Evolutionary conservation across 2,888 invertebrate species (phyloP), one percentile per base, ranked within the genome.

Genomic region (Ypsolopha sequella): DNA sequence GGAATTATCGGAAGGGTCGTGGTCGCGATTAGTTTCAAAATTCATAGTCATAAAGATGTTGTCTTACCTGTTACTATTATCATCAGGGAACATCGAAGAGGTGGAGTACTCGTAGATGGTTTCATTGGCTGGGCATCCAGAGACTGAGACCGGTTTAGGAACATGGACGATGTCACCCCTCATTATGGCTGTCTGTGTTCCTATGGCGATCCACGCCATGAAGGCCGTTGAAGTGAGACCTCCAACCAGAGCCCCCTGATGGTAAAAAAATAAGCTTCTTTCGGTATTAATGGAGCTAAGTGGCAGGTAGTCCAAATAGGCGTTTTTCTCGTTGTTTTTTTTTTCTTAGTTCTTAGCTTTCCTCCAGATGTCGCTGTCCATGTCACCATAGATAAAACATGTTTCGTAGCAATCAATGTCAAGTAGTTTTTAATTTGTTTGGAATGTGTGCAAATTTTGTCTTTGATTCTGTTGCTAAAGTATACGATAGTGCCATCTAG

Each of bases 191-290:
- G 91, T 85, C 65, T 92, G 92, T 0, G 92, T 91, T 7, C 91
- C 91, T 2, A 92, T 70, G 0, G 92, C 92, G 49, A 92, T 91
- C 91, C 91, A 92, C 0, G 89, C 90, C 1, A 91, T 89, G 2
- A 91, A 71, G 24, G 88, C 61, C 0, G 91, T 87, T 33, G 92
- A 91, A 0, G 80, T 64, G 6, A 91, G 56, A 0, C 91, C 92
- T 0, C 92, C 92, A 0, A 78, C 82, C 50, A 92, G 63, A 0
- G 92, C 92, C 7, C 92, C 92, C 91, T 92, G 60, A 33, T 56
- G 24, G 24, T 24, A 24, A 3, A 24, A 24, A 46, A 51, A 24
- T 24, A 24, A 24, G 24, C 4, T 24, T 24, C 24, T 24, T 24
- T 24, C 2, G 24, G 24, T 24, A 24, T 4, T 24, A 24, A 24